Evolutionary conservation across 1,140 invertebrate species (phyloP), one percentile per base, ranked within the genome.

Genomic region (Drosophila ogumai): DNA sequence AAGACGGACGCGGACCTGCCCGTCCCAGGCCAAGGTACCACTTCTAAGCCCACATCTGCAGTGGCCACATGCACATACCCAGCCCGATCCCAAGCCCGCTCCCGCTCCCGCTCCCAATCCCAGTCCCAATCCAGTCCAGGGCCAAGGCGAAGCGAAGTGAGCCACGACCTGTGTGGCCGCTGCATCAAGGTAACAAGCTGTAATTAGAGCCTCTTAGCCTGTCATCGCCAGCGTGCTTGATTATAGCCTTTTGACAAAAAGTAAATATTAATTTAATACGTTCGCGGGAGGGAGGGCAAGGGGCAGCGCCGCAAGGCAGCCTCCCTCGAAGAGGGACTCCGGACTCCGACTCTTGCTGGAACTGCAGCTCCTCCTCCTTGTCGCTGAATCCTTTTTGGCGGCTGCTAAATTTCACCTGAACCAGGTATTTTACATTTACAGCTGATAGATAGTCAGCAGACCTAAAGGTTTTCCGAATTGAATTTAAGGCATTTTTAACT

Each of bases 261-360:
- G 91, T 90, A 92, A 92, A 92, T 92, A 92, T 92, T 92, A 91
- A 92, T 92, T 91, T 91, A 90, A 91, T 91, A 74, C 85, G 72
- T 65, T 61, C 66, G 31, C 61, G 64, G 79, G 64, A 64, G 57
- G 63, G 22, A 0, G n/a, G 22, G 43, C 17, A 8, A 3, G 25
- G 19, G 49, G 13, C 19, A 75, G 36, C 7, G 72, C 72, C 72
- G 6, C 59, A 25, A 32, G 72, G 68, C 64, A 68, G 50, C 64
- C 34, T 63, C 44, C 22, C 28, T 47, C 44, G n/a, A 6, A 49
- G 32, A 12, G 3, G 54, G 10, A 34, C 32, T 47, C 10, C 4
- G 54, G 10, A 34, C 32, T 47, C 10, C 4, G 25, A 15, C 22
- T 44, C 12, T 10, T 3, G 9, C 34, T 32, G 17, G n/a, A 22